Base-by-base conservation (phyloP, 2,888 invertebrate genomes). In the Acleris sparsana region DNA sequence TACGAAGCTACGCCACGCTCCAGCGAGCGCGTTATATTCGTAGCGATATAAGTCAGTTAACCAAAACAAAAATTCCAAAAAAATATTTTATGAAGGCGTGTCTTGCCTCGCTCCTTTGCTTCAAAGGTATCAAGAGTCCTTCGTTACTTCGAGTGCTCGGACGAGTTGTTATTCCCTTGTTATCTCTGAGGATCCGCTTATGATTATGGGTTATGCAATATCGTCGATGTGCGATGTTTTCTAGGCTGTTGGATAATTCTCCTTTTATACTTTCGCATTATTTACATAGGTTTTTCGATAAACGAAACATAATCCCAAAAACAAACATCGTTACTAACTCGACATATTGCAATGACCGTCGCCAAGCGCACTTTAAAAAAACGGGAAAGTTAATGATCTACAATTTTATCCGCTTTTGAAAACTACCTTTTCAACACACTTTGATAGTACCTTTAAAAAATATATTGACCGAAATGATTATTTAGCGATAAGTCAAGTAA, bases 401-500 rank as follows among this genome's bases (percentile, higher is more conserved):
- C 29, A 39, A 1, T 11, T 2, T 3, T 11, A 0, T 0, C 1
- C 33, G 13, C 13, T 39, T 11, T 39, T 39, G 3, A 3, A 3
- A 39, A 11, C 11, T 3, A 3, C 3, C 3, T 13, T 39, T 39
- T 13, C 5, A n/a, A 44, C 0, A 5, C 6, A 2, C 11, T 6
- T 18, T 53, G 6, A 11, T 6, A 20, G 9, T 18, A 49, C 39
- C 44, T 25, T 20, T 44, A 49, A 5, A 62, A n/a, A 49, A 59
- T n/a, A n/a, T n/a, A n/a, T n/a, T n/a, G n/a, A n/a, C n/a, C n/a
- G n/a, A n/a, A n/a, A 48, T 55, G 13, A 55, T 39, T 51, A 61
- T 44, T 60, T 56, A 33, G 49, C 55, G n/a, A 65, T 51, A 53
- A 64, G 43, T 60, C 20, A 60, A 29, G 29, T 56, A 65, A 55